Evolutionary conservation across 2,113 vertebrate genomes (phyloP).

Genomic region (Mesoclemmys tuberculata): DNA sequence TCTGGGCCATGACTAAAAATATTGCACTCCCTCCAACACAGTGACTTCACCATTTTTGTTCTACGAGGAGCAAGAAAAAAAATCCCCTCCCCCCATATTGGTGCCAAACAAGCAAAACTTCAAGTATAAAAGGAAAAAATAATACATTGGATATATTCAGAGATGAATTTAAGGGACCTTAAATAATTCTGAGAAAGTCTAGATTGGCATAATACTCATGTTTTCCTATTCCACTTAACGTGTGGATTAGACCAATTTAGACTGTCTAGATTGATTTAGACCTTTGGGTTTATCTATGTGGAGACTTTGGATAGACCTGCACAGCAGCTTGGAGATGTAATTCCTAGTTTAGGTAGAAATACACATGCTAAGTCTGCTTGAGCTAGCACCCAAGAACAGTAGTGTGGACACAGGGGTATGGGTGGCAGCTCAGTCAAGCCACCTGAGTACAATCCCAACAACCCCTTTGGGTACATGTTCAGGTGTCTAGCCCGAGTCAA

Average conservation of each 20-base stretch:
- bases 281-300: background rate
- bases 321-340: background rate
- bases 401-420: background rate
- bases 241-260: background rate
- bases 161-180: background rate
- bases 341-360: background rate
- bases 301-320: background rate
- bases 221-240: background rate
- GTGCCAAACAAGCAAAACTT: background rate
- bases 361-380: background rate
- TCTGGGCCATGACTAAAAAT: background rate
- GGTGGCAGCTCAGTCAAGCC: background rate
- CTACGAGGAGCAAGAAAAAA: background rate
- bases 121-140: background rate
- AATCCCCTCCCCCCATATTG: accelerated
- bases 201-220: background rate
- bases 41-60: background rate
- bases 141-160: background rate
- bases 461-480: background rate
- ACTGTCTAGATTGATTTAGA: background rate
- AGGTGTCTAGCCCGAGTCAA: background rate
- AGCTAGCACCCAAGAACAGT: background rate
- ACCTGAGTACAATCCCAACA: background rate
- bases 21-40: background rate
- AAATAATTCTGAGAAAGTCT: background rate